Percentiles rank a stretch among this genome's conserved stretches.
These are phyloP conservation scores for Hylia prasina DNA, from an alignment of 2,113 vertebrate genomes.

Conservation along the genomic window DNA sequence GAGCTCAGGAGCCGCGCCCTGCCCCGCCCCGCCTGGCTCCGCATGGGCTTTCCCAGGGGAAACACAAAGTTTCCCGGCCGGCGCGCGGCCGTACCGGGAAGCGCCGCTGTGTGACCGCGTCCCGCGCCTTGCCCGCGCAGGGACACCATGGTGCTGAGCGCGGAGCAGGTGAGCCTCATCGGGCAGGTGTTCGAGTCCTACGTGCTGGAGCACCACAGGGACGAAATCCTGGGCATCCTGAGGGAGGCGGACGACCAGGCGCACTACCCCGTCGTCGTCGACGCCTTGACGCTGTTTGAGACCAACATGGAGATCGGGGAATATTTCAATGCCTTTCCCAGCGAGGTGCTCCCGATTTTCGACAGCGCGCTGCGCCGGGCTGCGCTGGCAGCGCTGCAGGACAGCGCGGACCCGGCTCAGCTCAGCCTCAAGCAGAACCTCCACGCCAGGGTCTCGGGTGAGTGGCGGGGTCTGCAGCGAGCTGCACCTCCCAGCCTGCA, in stretches of 20 bases:
- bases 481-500: accelerated
- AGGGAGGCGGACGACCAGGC: conserved; percentile 67
- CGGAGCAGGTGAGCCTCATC: conserved; percentile 78
- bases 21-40: accelerated
- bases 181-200: conserved; percentile 87
- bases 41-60: not conserved
- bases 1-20: not conserved
- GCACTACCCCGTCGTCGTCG: conserved; percentile 85
- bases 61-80: not conserved
- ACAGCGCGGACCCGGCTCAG: not conserved
- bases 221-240: conserved; percentile 77
- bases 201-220: conserved; percentile 81
- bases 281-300: conserved; percentile 93
- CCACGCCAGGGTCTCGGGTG: conserved; percentile 88
- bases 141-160: conserved; percentile 71
- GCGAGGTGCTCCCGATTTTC: conserved; percentile 82
- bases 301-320: conserved; percentile 95
- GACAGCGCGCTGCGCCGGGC: conserved; percentile 81
- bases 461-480: not conserved
- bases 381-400: conserved; percentile 62
- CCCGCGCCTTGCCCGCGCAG: not conserved
- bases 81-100: accelerated
- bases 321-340: conserved; percentile 86
- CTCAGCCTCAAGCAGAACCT: conserved; percentile 76
- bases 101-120: accelerated